A percentile compares a stretch with the other conserved stretches of the same genome.
Evolutionary conservation across 1,140 invertebrate genomes (phyloP).

Genomic region (Elymnias hypermnestra): DNA sequence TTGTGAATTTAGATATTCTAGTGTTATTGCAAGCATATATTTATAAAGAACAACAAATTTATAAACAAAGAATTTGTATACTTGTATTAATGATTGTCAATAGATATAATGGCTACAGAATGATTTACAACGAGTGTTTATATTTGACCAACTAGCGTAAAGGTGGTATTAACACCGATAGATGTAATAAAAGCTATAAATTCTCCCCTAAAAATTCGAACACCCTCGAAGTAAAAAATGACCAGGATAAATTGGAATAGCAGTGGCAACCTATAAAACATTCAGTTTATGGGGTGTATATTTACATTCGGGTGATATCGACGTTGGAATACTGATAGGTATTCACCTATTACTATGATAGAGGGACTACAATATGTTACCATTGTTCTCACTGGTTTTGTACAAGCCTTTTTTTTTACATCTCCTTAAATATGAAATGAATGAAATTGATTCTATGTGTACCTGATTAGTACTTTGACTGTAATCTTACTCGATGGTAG

Average conservation of each 20-base stretch:
- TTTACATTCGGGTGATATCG: constrained; percentile 67
- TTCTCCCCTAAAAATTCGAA: constrained; percentile 62
- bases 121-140: constrained; percentile 15
- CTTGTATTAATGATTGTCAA: too few species aligned
- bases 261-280: constrained; percentile 69
- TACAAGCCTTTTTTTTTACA: too few species aligned
- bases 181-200: constrained; percentile 59
- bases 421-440: too few species aligned
- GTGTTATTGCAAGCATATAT: too few species aligned
- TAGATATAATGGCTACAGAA: not conserved
- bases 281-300: constrained; percentile 74
- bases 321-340: constrained; percentile 59
- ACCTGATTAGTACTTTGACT: too few species aligned
- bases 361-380: constrained; percentile 39
- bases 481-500: too few species aligned
- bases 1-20: too few species aligned
- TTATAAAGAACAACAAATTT: too few species aligned
- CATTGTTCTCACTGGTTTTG: constrained; percentile 13
- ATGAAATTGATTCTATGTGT: too few species aligned
- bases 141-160: constrained; percentile 25
- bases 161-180: constrained; percentile 45
- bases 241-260: constrained; percentile 74
- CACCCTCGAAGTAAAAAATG: constrained; percentile 72
- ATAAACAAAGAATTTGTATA: too few species aligned
- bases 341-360: constrained; percentile 39